Evolutionary conservation across 2,113 vertebrate genomes (phyloP).

Genomic region (Sapajus apella): DNA sequence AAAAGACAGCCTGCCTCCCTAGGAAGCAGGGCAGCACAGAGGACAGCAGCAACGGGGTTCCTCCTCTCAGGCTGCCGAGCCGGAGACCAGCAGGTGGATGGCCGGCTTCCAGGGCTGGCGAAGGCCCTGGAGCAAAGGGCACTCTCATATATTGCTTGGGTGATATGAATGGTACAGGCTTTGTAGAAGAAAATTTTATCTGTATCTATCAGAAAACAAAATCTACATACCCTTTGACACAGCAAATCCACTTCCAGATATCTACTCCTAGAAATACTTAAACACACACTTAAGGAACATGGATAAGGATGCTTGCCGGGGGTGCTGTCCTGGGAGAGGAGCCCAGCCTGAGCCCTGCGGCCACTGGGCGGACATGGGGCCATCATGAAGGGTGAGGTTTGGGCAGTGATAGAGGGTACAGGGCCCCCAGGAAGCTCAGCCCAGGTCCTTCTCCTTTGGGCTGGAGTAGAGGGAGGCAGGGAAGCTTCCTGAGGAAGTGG

Average conservation of each 20-base stretch:
- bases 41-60: neutral
- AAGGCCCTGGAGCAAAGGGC: neutral
- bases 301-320: neutral
- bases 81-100: rapidly evolving
- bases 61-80: neutral
- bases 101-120: neutral
- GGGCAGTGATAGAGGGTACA: neutral
- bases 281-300: neutral
- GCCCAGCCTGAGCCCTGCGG: neutral
- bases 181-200: neutral
- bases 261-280: neutral
- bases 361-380: neutral
- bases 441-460: neutral
- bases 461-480: neutral
- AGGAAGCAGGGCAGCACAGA: too few species aligned
- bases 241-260: neutral
- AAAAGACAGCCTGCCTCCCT: neutral
- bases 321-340: neutral
- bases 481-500: neutral
- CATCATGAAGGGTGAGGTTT: neutral
- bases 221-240: neutral
- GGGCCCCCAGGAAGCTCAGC: neutral
- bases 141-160: neutral
- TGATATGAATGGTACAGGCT: neutral
- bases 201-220: neutral